Percentiles rank a stretch among this genome's conserved stretches.
phyloP scores from a whole-genome alignment of 1,140 invertebrate species.

The Cyclina sinensis region DNA sequence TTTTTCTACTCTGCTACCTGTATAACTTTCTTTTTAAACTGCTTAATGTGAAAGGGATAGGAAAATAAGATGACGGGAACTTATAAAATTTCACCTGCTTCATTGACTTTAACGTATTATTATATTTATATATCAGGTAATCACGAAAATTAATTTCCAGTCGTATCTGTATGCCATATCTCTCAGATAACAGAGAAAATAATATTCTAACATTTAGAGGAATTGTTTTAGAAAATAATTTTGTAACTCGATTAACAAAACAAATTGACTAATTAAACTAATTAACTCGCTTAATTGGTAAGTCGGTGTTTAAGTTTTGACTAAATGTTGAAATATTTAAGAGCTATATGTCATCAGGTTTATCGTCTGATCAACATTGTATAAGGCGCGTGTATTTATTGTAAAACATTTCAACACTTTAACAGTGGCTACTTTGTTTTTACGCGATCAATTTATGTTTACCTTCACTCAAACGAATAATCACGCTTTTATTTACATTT shows the following conservation, averaged over 20 bases:
- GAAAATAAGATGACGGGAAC: no score
- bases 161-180: conserved; percentile 1
- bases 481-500: conserved; percentile 11
- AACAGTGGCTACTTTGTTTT: conserved; percentile 38
- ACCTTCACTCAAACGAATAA: conserved; percentile 36
- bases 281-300: conserved; percentile 37
- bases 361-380: neutral
- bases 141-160: conserved; percentile 30
- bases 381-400: conserved; percentile 29
- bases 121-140: no score
- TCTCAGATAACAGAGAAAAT: conserved; percentile 16
- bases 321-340: neutral
- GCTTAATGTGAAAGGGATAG: no score
- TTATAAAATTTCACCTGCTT: no score
- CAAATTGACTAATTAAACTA: conserved; percentile 29
- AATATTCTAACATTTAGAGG: neutral
- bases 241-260: conserved; percentile 26
- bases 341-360: neutral
- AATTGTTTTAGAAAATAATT: conserved; percentile 32
- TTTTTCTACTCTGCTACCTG: neutral
- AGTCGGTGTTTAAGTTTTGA: neutral
- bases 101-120: no score
- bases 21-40: no score
- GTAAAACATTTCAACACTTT: conserved; percentile 54
- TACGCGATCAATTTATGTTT: conserved; percentile 25